Conservation (phyloP, 2,113 vertebrate species). For the Electrona antarctica region DNA sequence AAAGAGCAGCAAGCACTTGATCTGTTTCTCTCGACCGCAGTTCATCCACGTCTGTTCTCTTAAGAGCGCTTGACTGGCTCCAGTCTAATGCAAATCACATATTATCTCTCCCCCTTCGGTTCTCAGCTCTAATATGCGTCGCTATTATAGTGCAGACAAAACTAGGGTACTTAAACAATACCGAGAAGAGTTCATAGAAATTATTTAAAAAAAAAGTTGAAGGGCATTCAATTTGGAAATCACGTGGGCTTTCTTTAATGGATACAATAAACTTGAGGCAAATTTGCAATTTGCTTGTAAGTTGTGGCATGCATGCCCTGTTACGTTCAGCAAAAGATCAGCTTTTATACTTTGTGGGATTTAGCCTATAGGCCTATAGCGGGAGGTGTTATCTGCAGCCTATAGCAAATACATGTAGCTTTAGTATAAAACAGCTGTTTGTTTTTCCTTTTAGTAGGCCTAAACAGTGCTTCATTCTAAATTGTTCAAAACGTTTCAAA, state of each 20-base stretch:
- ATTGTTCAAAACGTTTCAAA: conserved; percentile 5
- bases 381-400: neutral
- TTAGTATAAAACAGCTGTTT: too few relatives aligned
- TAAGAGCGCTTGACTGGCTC: conserved; percentile 60
- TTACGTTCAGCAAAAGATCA: conserved; percentile 17
- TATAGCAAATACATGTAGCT: too few relatives aligned
- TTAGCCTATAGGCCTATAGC: conserved; percentile 4
- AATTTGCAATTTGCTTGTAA: neutral
- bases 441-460: neutral
- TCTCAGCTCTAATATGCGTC: conserved; percentile 51
- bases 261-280: conserved; percentile 46
- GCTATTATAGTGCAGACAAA: conserved; percentile 50
- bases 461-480: neutral
- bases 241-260: conserved; percentile 52
- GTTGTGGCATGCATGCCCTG: conserved; percentile 6
- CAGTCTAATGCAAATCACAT: conserved; percentile 72
- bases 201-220: conserved; percentile 40
- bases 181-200: conserved; percentile 64
- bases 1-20: neutral
- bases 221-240: conserved; percentile 48
- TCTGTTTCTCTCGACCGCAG: conserved; percentile 36
- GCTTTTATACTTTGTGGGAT: conserved; percentile 43
- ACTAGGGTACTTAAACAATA: conserved; percentile 63
- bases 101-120: conserved; percentile 22
- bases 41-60: conserved; percentile 67